Percentiles rank a stretch among this genome's conserved stretches.
These are phyloP conservation scores for Chrysomela aeneicollis DNA, from an alignment of 2,888 invertebrate species.

Conservation along the genomic window DNA sequence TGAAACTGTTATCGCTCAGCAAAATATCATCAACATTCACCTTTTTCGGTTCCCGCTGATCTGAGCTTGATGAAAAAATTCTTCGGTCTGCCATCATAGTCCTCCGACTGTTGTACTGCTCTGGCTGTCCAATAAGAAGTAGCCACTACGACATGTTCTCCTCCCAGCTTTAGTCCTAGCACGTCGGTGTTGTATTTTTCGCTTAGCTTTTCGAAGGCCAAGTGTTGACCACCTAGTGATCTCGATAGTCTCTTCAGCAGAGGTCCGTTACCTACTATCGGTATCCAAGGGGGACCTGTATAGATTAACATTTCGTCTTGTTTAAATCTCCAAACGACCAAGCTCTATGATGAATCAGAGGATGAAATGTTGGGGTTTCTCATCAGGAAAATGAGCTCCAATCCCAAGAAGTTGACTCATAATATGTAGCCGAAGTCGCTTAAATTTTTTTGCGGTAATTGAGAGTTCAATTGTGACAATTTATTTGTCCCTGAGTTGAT, in stretches of 20 bases:
- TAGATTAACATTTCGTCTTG: no score
- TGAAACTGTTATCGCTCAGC: neutral
- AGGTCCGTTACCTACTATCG: constrained; percentile 60
- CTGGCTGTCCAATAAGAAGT: constrained; percentile 64
- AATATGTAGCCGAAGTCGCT: no score
- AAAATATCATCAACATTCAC: constrained; percentile 48
- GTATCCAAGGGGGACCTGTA: constrained; percentile 64
- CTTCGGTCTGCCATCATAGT: constrained; percentile 72
- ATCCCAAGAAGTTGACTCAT: no score
- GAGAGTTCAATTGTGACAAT: no score
- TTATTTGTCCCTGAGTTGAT: no score
- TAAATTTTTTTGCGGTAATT: no score
- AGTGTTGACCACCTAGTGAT: constrained; percentile 63
- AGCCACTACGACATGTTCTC: constrained; percentile 65
- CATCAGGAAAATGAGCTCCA: no score
- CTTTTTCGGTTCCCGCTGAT: constrained; percentile 69
- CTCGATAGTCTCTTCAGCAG: constrained; percentile 55
- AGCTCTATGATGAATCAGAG: no score
- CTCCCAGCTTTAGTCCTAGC: constrained; percentile 67
- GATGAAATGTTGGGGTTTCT: no score
- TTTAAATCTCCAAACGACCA: no score
- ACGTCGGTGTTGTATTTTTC: constrained; percentile 64
- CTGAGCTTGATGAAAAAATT: constrained; percentile 70
- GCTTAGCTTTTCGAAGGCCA: constrained; percentile 62
- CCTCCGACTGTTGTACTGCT: constrained; percentile 66